These are phyloP conservation scores for Sinocyclocheilus anophthalmus DNA, from an alignment of 2,113 vertebrate species.

Conservation along the genomic window DNA sequence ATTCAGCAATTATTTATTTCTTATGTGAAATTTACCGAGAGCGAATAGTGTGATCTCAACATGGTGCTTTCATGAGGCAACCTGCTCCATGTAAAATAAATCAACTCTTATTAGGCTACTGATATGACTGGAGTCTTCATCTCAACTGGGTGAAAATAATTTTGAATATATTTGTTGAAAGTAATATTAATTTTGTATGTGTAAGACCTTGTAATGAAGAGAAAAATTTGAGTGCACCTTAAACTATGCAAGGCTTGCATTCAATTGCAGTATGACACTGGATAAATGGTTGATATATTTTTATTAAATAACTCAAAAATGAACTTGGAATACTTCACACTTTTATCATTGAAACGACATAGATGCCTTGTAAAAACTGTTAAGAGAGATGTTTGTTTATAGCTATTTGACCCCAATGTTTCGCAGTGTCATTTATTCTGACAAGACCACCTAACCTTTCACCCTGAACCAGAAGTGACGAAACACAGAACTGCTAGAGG, in stretches of 20 bases:
- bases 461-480: not conserved
- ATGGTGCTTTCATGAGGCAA: not conserved
- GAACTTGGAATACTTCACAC: not conserved
- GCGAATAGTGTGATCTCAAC: not conserved
- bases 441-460: constrained; percentile 5
- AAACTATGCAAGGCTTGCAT: not conserved
- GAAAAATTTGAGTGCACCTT: not conserved
- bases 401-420: too few species aligned
- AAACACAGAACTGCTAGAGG: not conserved
- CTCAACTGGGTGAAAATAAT: not conserved
- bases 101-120: not conserved
- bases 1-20: not conserved
- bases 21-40: not conserved
- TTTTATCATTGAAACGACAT: not conserved
- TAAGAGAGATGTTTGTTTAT: not conserved
- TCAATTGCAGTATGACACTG: not conserved
- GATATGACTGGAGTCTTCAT: not conserved
- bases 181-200: not conserved
- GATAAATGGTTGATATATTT: not conserved
- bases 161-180: not conserved
- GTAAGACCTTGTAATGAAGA: not conserved
- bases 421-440: not conserved
- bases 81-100: not conserved
- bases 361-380: too few species aligned
- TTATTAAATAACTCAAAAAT: not conserved